A percentile compares a stretch with the other conserved stretches of the same genome.
Evolutionary conservation across 1,140 invertebrate genomes (phyloP).

Genomic region (Triops longicaudatus): DNA sequence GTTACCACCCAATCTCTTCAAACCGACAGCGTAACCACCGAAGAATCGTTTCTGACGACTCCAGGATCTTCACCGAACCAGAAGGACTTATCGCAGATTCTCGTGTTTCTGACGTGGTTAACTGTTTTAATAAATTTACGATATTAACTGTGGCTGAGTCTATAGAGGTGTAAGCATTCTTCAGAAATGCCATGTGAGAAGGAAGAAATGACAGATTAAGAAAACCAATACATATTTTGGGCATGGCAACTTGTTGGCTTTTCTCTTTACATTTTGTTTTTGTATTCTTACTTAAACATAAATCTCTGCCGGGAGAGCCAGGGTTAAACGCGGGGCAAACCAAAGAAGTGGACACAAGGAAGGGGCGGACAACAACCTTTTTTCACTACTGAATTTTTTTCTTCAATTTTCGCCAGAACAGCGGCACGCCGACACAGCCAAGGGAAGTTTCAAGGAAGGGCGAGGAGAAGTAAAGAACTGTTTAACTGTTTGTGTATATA

Average conservation of each 20-base stretch:
- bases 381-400: background rate
- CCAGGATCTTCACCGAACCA: background rate
- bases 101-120: background rate
- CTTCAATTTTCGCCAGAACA: background rate
- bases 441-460: background rate
- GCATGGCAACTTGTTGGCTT: background rate
- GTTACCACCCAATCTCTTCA: no score
- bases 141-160: background rate
- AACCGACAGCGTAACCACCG: no score
- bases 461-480: background rate
- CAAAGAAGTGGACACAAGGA: conserved; percentile 14
- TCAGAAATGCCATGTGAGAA: background rate
- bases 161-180: background rate
- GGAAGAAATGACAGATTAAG: no score
- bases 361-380: conserved; percentile 10
- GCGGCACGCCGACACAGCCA: background rate
- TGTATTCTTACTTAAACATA: conserved; percentile 13
- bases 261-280: conserved; percentile 13
- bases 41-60: background rate
- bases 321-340: conserved; percentile 5
- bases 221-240: background rate
- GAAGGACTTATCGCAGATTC: background rate
- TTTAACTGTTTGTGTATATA: background rate
- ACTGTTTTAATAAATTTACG: background rate
- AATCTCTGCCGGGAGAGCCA: conserved; percentile 9